Evolutionary conservation across 1,140 invertebrate genomes (phyloP).

Genomic region (Leguminivora glycinivorella): DNA sequence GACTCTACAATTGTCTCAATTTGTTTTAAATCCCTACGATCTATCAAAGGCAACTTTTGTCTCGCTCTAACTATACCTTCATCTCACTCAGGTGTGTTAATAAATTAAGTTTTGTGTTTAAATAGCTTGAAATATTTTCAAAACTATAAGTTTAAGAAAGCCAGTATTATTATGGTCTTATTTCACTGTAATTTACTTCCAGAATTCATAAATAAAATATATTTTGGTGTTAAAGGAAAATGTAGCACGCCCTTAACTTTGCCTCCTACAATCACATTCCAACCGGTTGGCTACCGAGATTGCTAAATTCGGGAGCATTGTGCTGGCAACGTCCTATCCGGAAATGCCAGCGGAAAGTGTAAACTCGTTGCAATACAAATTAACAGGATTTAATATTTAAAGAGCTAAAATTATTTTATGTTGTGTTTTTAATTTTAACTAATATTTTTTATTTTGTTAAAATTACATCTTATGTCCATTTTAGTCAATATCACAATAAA

Average conservation of each 20-base stretch:
- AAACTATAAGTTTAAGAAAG: too few relatives aligned
- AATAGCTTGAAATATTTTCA: too few relatives aligned
- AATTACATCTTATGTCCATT: constrained; percentile 23
- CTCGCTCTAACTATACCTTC: too few relatives aligned
- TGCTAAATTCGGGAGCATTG: constrained; percentile 74
- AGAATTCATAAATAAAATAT: too few relatives aligned
- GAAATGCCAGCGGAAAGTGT: constrained; percentile 35
- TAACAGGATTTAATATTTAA: not conserved
- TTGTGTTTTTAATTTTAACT: not conserved
- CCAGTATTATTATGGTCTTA: too few relatives aligned
- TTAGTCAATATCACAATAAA: constrained; percentile 41
- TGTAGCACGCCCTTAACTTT: not conserved
- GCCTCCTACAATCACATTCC: not conserved
- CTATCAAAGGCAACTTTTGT: too few relatives aligned
- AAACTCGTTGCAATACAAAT: not conserved
- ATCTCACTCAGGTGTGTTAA: too few relatives aligned
- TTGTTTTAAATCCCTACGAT: too few relatives aligned
- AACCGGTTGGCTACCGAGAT: constrained; percentile 40
- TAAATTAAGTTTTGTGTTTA: too few relatives aligned
- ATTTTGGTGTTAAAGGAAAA: not conserved
- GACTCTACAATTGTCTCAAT: too few relatives aligned
- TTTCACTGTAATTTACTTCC: too few relatives aligned
- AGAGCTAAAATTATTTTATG: not conserved
- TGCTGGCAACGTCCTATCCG: constrained; percentile 70
- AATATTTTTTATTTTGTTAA: not conserved